Conservation (phyloP, 2,113 vertebrate genomes). For the Ptilorrhoa leucosticta region DNA sequence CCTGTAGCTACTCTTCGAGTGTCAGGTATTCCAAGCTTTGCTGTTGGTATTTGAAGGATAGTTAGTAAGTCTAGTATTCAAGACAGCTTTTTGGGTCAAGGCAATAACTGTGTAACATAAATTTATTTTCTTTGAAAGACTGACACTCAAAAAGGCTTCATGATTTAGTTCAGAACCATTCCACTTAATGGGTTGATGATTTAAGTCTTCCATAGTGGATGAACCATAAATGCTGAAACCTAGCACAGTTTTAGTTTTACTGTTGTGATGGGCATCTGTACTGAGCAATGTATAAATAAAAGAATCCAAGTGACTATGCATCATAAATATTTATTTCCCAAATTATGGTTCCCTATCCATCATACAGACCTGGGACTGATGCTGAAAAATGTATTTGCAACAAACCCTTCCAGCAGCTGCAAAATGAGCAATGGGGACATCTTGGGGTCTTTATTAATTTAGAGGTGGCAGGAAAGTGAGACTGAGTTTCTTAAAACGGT, state of each 20-base stretch:
- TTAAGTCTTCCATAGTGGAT: constrained; percentile 22
- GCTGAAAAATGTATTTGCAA: constrained; percentile 14
- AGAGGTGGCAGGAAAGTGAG: not conserved
- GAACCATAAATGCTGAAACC: constrained; percentile 25
- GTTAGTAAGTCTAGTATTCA: not conserved
- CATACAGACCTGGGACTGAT: not conserved
- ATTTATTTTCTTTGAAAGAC: constrained; percentile 5
- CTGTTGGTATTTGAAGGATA: not conserved
- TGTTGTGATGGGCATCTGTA: constrained; percentile 11
- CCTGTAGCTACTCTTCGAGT: not conserved
- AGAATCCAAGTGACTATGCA: not conserved
- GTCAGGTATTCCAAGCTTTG: not conserved
- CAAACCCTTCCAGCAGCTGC: not conserved
- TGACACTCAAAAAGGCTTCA: constrained; percentile 32
- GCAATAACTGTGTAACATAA: not conserved
- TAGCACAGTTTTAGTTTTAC: constrained; percentile 20
- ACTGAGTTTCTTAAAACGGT: constrained; percentile 16
- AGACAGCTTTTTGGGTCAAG: not conserved
- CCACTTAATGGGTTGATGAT: constrained; percentile 20
- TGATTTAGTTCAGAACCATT: constrained; percentile 41
- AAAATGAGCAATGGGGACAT: not conserved
- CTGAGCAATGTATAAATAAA: constrained; percentile 41
- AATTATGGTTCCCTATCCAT: constrained; percentile 16
- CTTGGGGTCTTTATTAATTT: not conserved
- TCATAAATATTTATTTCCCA: constrained; percentile 62